These are phyloP conservation scores for Alauda arvensis DNA, from an alignment of 2,797 vertebrate species.

Conservation along the genomic window DNA sequence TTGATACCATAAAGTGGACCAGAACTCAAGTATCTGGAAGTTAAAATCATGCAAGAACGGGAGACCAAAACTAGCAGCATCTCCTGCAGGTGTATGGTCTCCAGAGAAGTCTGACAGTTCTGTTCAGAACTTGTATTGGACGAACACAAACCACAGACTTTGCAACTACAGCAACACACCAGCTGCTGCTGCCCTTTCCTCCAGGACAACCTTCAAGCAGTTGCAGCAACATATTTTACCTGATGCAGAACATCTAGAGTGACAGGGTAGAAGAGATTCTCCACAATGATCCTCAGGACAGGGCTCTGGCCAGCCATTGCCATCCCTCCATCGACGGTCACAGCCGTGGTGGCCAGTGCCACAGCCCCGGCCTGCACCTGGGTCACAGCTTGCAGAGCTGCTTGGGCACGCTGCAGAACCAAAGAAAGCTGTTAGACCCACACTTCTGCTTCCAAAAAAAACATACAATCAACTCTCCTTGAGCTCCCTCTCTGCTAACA, in stretches of 20 bases:
- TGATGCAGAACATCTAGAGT: constrained; percentile 92
- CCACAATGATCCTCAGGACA: constrained; percentile 92
- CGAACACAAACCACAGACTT: background rate
- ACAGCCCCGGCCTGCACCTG: constrained; percentile 80
- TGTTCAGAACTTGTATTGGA: background rate
- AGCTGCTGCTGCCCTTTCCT: background rate
- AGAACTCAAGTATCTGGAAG: background rate
- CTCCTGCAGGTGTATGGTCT: background rate
- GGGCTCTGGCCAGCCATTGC: constrained; percentile 80
- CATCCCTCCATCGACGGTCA: constrained; percentile 74
- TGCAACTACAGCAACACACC: background rate
- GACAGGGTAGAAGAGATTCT: constrained; percentile 93
- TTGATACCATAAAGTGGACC: background rate
- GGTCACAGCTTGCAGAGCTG: constrained; percentile 88
- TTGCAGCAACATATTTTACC: constrained; percentile 58
- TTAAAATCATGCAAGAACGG: background rate
- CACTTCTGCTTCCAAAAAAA: background rate
- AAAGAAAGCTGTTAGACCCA: background rate
- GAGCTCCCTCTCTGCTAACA: background rate
- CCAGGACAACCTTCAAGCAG: background rate
- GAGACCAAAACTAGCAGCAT: background rate
- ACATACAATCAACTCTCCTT: background rate
- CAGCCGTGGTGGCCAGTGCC: constrained; percentile 67
- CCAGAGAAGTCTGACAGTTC: background rate
- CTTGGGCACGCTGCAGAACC: constrained; percentile 85